Conservation (phyloP, 2,113 vertebrate genomes). For the Regulus satrapa region DNA sequence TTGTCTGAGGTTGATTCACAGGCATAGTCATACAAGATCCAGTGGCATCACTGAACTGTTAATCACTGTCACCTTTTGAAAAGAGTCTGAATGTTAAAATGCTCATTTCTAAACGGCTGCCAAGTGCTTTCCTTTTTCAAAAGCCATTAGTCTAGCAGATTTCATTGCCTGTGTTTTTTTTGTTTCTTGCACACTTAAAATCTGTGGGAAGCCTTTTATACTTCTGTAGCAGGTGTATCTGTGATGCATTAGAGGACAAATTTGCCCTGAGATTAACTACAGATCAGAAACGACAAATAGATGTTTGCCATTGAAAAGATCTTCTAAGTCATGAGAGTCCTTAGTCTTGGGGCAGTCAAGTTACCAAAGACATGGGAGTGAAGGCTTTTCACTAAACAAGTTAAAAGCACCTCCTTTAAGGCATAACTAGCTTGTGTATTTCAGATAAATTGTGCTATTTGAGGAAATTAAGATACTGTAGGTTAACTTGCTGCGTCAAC, state of each 20-base stretch:
- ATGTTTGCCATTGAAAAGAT: background rate
- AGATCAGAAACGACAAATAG: background rate
- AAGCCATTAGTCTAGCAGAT: background rate
- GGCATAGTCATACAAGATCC: background rate
- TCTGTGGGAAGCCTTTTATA: background rate
- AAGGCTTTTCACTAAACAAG: background rate
- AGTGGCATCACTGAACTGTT: background rate
- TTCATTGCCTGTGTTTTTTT: background rate
- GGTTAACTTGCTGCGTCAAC: background rate
- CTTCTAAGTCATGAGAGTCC: background rate
- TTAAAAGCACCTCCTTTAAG: background rate
- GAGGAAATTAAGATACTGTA: background rate
- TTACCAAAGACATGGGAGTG: background rate
- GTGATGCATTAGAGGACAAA: background rate
- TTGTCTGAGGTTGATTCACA: slow-evolving; percentile 4
- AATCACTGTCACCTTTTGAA: slow-evolving; percentile 26
- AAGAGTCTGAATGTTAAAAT: background rate
- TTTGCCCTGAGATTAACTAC: background rate
- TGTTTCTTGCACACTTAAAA: background rate
- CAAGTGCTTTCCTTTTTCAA: background rate
- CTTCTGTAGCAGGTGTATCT: background rate
- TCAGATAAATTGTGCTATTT: background rate
- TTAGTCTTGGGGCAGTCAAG: background rate
- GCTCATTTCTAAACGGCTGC: background rate
- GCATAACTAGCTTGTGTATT: background rate